These are phyloP conservation scores for Rhinogobius similis DNA, from an alignment of 2,113 vertebrate genomes.

Conservation along the genomic window DNA sequence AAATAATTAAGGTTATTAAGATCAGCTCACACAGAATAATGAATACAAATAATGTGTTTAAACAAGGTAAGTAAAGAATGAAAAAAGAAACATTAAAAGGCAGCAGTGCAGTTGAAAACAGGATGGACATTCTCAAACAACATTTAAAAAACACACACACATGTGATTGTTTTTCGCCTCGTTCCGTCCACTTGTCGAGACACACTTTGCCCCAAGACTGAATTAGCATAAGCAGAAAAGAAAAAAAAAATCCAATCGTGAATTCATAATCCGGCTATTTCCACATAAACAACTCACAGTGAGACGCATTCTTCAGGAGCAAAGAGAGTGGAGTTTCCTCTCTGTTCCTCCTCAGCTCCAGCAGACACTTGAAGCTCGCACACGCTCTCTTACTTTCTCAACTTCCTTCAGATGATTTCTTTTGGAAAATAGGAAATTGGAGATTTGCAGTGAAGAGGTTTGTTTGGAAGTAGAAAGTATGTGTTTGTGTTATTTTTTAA, in stretches of 20 bases:
- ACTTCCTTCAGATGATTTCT: background rate
- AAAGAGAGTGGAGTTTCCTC: background rate
- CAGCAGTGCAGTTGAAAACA: no score
- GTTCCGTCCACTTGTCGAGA: conserved; percentile 19
- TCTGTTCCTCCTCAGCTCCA: conserved; percentile 8
- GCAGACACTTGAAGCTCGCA: background rate
- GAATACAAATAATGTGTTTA: no score
- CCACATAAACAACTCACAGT: conserved; percentile 48
- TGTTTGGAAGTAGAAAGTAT: no score
- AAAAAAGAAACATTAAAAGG: no score
- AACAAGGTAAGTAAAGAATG: no score
- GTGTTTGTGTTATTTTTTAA: no score
- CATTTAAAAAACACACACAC: no score
- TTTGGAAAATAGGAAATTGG: background rate
- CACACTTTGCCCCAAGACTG: conserved; percentile 19
- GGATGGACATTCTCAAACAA: no score
- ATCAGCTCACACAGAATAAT: no score
- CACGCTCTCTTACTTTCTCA: background rate
- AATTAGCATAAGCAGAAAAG: conserved; percentile 24
- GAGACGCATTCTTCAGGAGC: conserved; percentile 41
- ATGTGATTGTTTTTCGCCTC: background rate
- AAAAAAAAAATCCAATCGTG: conserved; percentile 28
- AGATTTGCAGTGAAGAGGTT: background rate
- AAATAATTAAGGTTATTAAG: no score
- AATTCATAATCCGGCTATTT: conserved; percentile 56